Evolutionary conservation across 2,797 vertebrate species (phyloP).

Genomic region (Chanos chanos): DNA sequence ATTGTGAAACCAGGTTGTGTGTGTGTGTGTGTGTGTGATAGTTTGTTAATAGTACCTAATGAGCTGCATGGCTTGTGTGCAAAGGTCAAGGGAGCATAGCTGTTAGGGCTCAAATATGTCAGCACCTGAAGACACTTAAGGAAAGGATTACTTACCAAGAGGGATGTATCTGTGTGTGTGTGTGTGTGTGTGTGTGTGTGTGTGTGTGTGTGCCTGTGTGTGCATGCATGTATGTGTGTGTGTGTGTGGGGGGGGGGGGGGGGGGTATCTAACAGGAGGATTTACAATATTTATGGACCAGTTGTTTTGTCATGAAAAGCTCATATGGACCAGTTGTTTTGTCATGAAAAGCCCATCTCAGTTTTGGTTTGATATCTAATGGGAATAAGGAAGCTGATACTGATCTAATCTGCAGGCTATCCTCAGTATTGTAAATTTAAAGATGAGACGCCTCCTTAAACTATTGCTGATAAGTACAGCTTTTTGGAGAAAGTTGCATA

Average conservation of each 20-base stretch:
- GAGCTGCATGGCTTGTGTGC: constrained; percentile 54
- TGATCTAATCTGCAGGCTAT: too few relatives aligned
- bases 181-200: constrained; percentile 5
- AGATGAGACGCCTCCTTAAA: too few relatives aligned
- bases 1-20: constrained; percentile 42
- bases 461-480: too few relatives aligned
- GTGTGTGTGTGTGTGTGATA: not conserved
- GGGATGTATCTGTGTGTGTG: not conserved
- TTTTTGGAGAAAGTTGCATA: too few relatives aligned
- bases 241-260: not conserved
- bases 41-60: constrained; percentile 20
- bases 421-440: too few relatives aligned
- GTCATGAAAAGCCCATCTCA: too few relatives aligned
- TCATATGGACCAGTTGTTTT: not conserved
- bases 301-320: too few relatives aligned
- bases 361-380: too few relatives aligned
- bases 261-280: constrained; percentile 9
- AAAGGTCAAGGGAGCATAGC: constrained; percentile 50
- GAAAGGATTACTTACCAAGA: constrained; percentile 3
- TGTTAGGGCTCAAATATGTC: constrained; percentile 43
- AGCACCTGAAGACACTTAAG: constrained; percentile 44
- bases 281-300: not conserved
- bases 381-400: too few relatives aligned
- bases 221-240: too few relatives aligned
- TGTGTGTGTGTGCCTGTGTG: constrained; percentile 15